Conservation (phyloP, 2,797 vertebrate genomes). For the Phoeniculus purpureus region DNA sequence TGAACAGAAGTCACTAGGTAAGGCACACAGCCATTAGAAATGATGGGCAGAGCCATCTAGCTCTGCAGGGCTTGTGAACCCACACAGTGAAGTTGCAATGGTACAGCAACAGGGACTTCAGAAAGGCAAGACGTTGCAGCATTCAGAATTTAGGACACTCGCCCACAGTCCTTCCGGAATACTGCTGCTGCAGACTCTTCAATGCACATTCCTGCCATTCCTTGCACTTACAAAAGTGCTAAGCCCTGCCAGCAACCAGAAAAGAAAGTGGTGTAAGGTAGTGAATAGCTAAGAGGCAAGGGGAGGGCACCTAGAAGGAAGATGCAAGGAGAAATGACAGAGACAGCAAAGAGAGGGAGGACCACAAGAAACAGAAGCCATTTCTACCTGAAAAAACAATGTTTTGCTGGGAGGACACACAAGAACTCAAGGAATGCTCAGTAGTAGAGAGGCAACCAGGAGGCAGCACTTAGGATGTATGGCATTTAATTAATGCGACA, state of each 20-base stretch:
- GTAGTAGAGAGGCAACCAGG: not conserved
- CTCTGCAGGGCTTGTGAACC: slow-evolving; percentile 5
- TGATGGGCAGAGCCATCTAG: not conserved
- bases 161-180: slow-evolving; percentile 26
- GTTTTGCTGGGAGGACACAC: not conserved
- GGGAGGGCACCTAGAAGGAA: not conserved
- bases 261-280: not conserved
- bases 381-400: not conserved
- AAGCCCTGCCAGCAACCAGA: not conserved
- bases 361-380: not conserved
- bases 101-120: slow-evolving; percentile 11
- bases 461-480: not conserved
- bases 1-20: not conserved
- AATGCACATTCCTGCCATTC: slow-evolving; percentile 20
- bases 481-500: not conserved
- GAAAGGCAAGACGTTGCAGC: slow-evolving; percentile 24
- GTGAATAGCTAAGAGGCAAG: not conserved
- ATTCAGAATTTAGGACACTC: slow-evolving; percentile 25
- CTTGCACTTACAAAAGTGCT: not conserved
- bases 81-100: not conserved
- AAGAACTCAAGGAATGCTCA: not conserved
- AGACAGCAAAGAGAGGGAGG: not conserved
- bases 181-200: slow-evolving; percentile 15
- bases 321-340: not conserved
- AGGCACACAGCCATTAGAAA: not conserved